phyloP scores from a whole-genome alignment of 37 sponge, comb jelly and placozoan genomes.

The Diacarnus erythraeanus region DNA sequence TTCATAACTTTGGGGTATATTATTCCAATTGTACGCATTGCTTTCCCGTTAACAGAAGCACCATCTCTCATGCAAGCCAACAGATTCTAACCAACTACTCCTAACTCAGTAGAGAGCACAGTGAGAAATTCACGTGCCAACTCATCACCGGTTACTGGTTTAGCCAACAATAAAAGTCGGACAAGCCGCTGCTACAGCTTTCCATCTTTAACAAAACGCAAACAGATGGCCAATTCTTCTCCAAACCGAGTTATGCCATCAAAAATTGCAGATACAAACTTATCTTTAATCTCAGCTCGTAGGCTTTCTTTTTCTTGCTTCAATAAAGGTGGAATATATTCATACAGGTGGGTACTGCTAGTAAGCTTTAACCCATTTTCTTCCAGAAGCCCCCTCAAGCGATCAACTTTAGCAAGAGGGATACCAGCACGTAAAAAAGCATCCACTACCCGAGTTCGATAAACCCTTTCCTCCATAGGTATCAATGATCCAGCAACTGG shows the following conservation, averaged over 20 bases:
- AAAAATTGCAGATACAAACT: slow-evolving; percentile 56
- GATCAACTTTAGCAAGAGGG: slow-evolving; percentile 19
- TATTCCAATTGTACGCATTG: slow-evolving; percentile 2
- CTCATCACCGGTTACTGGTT: background rate
- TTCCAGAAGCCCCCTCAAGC: slow-evolving; percentile 16
- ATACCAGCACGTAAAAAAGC: slow-evolving; percentile 21
- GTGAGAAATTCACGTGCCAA: background rate
- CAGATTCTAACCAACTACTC: background rate
- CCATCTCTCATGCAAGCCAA: slow-evolving; percentile 2
- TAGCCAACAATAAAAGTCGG: slow-evolving; percentile 5
- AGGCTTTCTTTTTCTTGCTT: slow-evolving; percentile 17
- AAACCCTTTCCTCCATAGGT: background rate
- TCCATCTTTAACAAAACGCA: slow-evolving; percentile 33
- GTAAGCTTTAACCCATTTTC: slow-evolving; percentile 5
- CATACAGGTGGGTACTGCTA: slow-evolving; percentile 2
- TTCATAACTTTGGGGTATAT: slow-evolving; percentile 10
- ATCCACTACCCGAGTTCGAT: slow-evolving; percentile 19
- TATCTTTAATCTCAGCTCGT: slow-evolving; percentile 11
- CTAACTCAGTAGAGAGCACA: background rate
- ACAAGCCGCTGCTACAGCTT: slow-evolving; percentile 34
- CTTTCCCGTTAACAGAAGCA: background rate
- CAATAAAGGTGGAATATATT: slow-evolving; percentile 20
- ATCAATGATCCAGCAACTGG: background rate
- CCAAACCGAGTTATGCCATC: slow-evolving; percentile 53
- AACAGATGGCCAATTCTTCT: slow-evolving; percentile 36